Evolutionary conservation across 30 jellyfish, hydroid and myxozoan genomes (phyloP), one percentile per base, ranked within the genome.

Genomic region (Aurelia aurita complex sp. Pacific): DNA sequence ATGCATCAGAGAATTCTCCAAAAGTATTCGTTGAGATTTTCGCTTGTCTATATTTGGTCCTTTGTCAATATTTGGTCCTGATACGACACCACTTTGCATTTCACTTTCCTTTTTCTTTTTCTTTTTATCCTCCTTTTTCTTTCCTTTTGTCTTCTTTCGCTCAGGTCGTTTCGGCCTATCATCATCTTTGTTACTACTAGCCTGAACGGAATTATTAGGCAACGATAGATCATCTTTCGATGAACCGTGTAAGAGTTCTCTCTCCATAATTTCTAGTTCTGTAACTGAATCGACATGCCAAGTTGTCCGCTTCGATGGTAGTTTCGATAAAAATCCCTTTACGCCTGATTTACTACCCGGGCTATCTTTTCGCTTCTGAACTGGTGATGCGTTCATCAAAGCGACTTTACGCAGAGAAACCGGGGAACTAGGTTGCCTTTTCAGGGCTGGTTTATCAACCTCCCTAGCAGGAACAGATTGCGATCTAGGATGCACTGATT

Each of bases 1-100:
- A 63, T 78, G 87, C 96, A 88, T 88, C 46, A 88, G 88, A 6
- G 91, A 71, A 36, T 78, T 80, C 36, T 88, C 96, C 14, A 88
- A 75, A 63, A 85, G 67, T 19, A 73, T 72, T 71, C 80, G 29
- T 66, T 73, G 96, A 4, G 88, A 82, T 71, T 64, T 80, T 17
- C 88, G 34, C 29, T 70, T 77, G 67, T 88, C 91, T 63, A 88
- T 69, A 52, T 77, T 88, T 33, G 88, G 90, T 33, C 90, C 96
- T 2, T 46, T 46, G 57, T 46, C 57, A 46, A 46, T 46, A 46
- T 46, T 46, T 46, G 57, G 57, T 46, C 57, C 57, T 46, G 96
- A 88, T 9, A 88, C 81, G 33, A 88, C 85, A 11, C 86, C 82
- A 43, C 90, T 86, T 33, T 86, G 77, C 32, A 18, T 14, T 60